These are phyloP conservation scores for Rhizomys pruinosus DNA, from an alignment of 2,113 vertebrate species.

Conservation along the genomic window DNA sequence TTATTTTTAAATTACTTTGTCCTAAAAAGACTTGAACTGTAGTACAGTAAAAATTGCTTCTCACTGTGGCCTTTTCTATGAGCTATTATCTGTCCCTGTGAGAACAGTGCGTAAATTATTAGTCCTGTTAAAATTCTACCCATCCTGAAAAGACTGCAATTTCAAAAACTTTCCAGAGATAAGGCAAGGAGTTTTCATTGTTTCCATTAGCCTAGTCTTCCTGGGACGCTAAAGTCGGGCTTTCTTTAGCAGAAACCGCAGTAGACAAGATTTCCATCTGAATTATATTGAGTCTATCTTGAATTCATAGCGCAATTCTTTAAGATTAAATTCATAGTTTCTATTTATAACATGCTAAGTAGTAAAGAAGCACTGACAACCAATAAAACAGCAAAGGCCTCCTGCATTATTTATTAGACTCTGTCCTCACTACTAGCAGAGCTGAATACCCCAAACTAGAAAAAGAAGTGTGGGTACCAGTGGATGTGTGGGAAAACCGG, in stretches of 20 bases:
- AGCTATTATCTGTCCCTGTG: neutral
- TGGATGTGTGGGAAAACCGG: slow-evolving; percentile 64
- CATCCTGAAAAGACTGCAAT: slow-evolving; percentile 3
- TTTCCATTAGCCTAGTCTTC: slow-evolving; percentile 1
- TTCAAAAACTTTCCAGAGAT: slow-evolving; percentile 53
- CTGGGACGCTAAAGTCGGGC: neutral
- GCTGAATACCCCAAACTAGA: neutral
- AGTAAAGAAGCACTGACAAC: neutral
- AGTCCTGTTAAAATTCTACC: slow-evolving; percentile 45
- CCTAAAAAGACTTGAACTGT: slow-evolving; percentile 49
- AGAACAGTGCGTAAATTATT: slow-evolving; percentile 21
- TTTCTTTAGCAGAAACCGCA: slow-evolving; percentile 35
- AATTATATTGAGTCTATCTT: slow-evolving; percentile 10
- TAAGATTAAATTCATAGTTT: slow-evolving; percentile 44
- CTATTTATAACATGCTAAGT: slow-evolving; percentile 48
- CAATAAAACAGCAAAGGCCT: neutral
- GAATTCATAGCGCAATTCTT: slow-evolving; percentile 50
- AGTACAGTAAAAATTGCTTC: slow-evolving; percentile 41
- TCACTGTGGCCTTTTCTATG: slow-evolving; percentile 46
- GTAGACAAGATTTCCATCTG: slow-evolving; percentile 39
- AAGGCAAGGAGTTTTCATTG: slow-evolving; percentile 37
- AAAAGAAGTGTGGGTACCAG: slow-evolving; percentile 51
- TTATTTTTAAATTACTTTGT: slow-evolving; percentile 53
- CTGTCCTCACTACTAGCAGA: neutral
- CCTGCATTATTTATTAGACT: slow-evolving; percentile 28